Conservation (phyloP, 2,888 invertebrate genomes). For the Microdon myrmicae region DNA sequence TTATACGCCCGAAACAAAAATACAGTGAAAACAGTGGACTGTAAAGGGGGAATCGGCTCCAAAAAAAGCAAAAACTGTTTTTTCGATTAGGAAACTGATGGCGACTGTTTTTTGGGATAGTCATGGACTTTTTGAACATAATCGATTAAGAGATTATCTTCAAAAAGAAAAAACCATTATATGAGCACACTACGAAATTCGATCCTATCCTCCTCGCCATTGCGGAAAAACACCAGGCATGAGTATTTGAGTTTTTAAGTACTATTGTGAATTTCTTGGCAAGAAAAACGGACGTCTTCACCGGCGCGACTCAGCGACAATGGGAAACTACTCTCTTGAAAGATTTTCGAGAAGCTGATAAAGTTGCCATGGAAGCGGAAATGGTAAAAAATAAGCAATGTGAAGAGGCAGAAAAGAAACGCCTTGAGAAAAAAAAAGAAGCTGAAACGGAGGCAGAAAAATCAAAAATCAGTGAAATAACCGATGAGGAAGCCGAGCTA, state of each 20-base stretch:
- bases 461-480: slow-evolving; percentile 78
- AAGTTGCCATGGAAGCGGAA: slow-evolving; percentile 72
- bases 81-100: too few species aligned
- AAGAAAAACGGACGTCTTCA: slow-evolving; percentile 97
- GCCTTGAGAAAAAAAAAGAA: slow-evolving; percentile 74
- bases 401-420: slow-evolving; percentile 76
- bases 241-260: slow-evolving; percentile 91
- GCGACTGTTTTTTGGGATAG: too few species aligned
- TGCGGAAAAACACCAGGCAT: slow-evolving; percentile 94
- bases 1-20: too few species aligned
- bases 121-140: too few species aligned
- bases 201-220: slow-evolving; percentile 90
- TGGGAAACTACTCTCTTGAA: slow-evolving; percentile 87
- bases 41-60: too few species aligned
- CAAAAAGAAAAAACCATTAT: too few species aligned
- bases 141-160: too few species aligned
- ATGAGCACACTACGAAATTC: too few species aligned
- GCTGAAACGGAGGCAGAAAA: slow-evolving; percentile 67
- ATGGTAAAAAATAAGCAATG: slow-evolving; percentile 73
- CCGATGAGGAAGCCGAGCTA: slow-evolving; percentile 91
- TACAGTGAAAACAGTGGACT: too few species aligned
- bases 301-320: slow-evolving; percentile 83
- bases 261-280: slow-evolving; percentile 94
- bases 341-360: slow-evolving; percentile 83
- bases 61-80: too few species aligned